These are phyloP conservation scores for Poeciliopsis prolifica DNA, from an alignment of 2,113 vertebrate species.

Conservation along the genomic window DNA sequence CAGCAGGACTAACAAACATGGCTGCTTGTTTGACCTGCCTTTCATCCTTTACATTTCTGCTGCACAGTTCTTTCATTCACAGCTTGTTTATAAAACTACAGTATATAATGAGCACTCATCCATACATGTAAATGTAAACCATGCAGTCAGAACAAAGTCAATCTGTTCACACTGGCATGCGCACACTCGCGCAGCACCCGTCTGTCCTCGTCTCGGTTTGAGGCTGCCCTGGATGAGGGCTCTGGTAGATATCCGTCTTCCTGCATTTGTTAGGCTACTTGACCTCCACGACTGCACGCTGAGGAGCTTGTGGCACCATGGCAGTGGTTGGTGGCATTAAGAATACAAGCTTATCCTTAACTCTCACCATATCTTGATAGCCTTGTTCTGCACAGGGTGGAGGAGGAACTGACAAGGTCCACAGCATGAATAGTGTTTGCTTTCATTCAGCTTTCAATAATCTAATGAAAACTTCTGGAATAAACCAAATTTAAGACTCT, in stretches of 20 bases:
- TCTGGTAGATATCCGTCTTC: conserved; percentile 70
- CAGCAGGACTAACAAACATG: not conserved
- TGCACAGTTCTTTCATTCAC: conserved; percentile 40
- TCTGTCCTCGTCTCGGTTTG: conserved; percentile 59
- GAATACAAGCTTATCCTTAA: conserved; percentile 47
- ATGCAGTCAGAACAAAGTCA: conserved; percentile 38
- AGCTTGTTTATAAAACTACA: conserved; percentile 54
- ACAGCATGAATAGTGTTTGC: conserved; percentile 45
- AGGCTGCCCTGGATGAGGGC: conserved; percentile 55
- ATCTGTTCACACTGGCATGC: conserved; percentile 36
- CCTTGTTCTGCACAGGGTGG: conserved; percentile 60
- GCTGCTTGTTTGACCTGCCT: not conserved
- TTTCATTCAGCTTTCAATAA: conserved; percentile 36
- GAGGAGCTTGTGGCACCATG: conserved; percentile 49
- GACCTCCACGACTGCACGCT: conserved; percentile 22
- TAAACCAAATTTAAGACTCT: conserved; percentile 18
- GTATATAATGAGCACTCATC: conserved; percentile 25
- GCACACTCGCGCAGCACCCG: conserved; percentile 13
- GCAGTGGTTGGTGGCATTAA: conserved; percentile 28
- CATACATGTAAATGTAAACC: conserved; percentile 27
- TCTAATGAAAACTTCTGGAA: conserved; percentile 42
- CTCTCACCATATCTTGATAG: conserved; percentile 67
- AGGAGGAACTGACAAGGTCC: conserved; percentile 50
- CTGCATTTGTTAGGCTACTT: conserved; percentile 71
- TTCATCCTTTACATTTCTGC: not conserved